Evolutionary conservation across 1,140 invertebrate genomes (phyloP), one percentile per base, ranked within the genome.

Genomic region (Batillaria attramentaria): DNA sequence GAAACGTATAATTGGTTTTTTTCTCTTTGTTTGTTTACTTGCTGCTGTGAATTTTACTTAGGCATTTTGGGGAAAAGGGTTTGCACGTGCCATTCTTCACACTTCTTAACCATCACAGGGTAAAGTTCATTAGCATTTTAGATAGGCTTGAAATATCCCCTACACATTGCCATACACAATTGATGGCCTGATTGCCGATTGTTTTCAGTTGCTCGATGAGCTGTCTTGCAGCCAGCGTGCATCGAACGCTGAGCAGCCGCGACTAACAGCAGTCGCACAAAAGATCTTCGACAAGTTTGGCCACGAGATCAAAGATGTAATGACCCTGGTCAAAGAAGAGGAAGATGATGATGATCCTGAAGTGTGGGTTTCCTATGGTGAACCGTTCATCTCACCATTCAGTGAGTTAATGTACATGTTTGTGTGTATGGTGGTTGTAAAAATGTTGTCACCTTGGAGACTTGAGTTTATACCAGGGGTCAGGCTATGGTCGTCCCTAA

Each of bases 351-450:
- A 86, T 46, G 89, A 90, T 35, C 79, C 88, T 65, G 85, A 89
- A 50, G 81, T 91, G 2, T 91, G 87, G 87, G 79, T 91, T 6
- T 90, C 90, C 5, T 89, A 86, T 84, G 90, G 89, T 13, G 89
- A 91, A 81, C 79, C 86, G 6, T 90, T 85, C 77, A 89, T 89
- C 28, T 80, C 79, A 54, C 89, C 88, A 31, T 89, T 87, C 79
- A 86, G 90, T 91, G 84, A 88, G 87, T 88, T 6, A 24, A 33
- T 69, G 28, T 33, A 69, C 37, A 50, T 50, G 46, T 50, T 50
- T 8, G 24, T 50, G 10, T 50, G 46, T 50, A 50, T 50, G 46
- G 10, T 50, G 46, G 8, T 50, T 50, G 46, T 24, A 13, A 24
- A 24, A 50, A 13, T 8, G 46, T 24, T 50, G 46, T 50, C n/a